These are phyloP conservation scores for Molossus alvarezi DNA, from an alignment of 2,797 vertebrate genomes.

Conservation along the genomic window DNA sequence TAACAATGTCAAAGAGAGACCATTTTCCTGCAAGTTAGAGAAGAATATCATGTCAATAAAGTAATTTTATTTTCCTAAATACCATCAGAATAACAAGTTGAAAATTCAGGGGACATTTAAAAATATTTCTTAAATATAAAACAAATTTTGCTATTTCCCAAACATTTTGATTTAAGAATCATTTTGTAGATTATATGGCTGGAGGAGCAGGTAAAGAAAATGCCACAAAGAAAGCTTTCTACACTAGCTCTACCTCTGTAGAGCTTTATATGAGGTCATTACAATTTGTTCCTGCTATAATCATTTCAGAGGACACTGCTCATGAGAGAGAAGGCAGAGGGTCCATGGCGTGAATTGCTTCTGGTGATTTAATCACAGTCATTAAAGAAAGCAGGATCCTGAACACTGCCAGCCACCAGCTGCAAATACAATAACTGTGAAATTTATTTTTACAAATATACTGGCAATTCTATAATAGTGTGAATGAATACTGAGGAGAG, in stretches of 20 bases:
- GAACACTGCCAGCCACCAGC: slow-evolving; percentile 67
- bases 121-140: slow-evolving; percentile 39
- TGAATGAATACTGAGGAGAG: slow-evolving; percentile 72
- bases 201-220: slow-evolving; percentile 33
- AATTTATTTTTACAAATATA: slow-evolving; percentile 80
- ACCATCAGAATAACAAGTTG: not conserved
- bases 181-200: slow-evolving; percentile 52
- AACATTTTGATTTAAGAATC: slow-evolving; percentile 48
- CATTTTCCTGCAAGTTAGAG: slow-evolving; percentile 11
- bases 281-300: not conserved
- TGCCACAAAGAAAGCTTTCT: not conserved
- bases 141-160: slow-evolving; percentile 52
- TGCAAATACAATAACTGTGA: slow-evolving; percentile 78
- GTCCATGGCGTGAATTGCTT: slow-evolving; percentile 13
- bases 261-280: not conserved
- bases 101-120: slow-evolving; percentile 8
- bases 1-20: slow-evolving; percentile 60
- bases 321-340: slow-evolving; percentile 17
- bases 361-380: slow-evolving; percentile 63
- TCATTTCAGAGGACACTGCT: slow-evolving; percentile 29
- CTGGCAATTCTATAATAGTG: slow-evolving; percentile 67
- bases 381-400: slow-evolving; percentile 71
- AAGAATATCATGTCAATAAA: not conserved
- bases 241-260: not conserved
- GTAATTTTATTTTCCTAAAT: slow-evolving; percentile 52